Evolutionary conservation across 2,888 invertebrate genomes (phyloP), one percentile per base, ranked within the genome.

Genomic region (Orgyia antiqua): DNA sequence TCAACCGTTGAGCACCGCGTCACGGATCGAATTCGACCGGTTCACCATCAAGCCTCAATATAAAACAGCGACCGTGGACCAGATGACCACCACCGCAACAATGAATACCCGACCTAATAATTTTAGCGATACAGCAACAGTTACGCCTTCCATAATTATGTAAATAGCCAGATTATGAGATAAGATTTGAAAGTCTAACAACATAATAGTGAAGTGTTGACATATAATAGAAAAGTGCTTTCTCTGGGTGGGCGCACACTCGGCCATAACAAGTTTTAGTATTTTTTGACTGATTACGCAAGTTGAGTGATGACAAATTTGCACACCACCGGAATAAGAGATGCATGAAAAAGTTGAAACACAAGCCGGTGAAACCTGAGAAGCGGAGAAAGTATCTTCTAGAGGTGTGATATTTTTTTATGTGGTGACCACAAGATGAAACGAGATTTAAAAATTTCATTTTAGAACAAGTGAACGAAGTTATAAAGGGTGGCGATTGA

Each of bases 1-100:
- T 74, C 72, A 62, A 76, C 69, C 82, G 74, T 74, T 67, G 60
- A 67, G 61, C 15, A 15, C 65, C 58, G 64, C 61, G 56, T 53
- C 49, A 53, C 63, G 68, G 73, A 77, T 84, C 68, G 65, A 77
- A 79, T 80, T 73, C 75, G 65, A 73, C 72, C 69, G 71, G 72
- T 69, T 64, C 60, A 49, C 51, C 55, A 59, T 42, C 57, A 40
- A 51, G 48, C 56, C n/a, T 65, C 60, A 57, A 60, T 68, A 66
- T 67, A 42, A 57, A 64, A 70, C 69, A 60, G 64, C 65, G 53
- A 43, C 52, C 50, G 51, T 53, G 58, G 61, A 65, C 63, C 63
- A 57, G 61, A 57, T 58, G 51, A 45, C 42, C 47, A 51, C 39
- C 39, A 47, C 51, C 46, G 45, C 48, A 47, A 45, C 39, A 52